These are phyloP conservation scores for Rattus rattus DNA, from an alignment of 2,113 vertebrate species.

Conservation along the genomic window DNA sequence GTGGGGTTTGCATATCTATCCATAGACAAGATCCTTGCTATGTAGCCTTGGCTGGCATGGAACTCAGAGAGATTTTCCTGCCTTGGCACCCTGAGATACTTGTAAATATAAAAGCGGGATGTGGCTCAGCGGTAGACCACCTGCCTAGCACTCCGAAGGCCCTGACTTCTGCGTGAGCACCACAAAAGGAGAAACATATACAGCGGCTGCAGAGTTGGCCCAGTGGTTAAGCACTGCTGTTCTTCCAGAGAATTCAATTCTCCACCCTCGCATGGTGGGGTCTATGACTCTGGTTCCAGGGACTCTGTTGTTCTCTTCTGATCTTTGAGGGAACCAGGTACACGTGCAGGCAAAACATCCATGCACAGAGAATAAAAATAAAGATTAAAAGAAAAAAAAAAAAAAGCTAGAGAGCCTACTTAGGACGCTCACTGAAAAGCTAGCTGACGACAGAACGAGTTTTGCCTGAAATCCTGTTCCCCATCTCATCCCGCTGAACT, in stretches of 20 bases:
- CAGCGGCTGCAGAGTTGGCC: background rate
- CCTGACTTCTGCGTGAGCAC: background rate
- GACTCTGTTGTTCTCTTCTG: background rate
- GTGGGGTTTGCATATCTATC: background rate
- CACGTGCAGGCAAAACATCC: background rate
- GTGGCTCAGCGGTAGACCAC: background rate
- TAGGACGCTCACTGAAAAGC: background rate
- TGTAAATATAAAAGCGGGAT: slow-evolving; percentile 24
- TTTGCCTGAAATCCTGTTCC: background rate
- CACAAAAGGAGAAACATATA: background rate
- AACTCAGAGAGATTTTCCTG: background rate
- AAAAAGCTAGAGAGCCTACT: background rate
- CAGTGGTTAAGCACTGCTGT: background rate
- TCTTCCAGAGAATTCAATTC: background rate
- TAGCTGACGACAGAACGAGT: background rate
- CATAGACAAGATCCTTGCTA: background rate
- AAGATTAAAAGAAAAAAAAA: background rate
- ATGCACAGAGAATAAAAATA: background rate
- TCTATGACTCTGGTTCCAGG: too few relatives aligned
- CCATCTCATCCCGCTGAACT: background rate
- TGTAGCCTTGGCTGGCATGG: background rate
- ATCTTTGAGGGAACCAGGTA: background rate
- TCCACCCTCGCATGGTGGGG: too few relatives aligned
- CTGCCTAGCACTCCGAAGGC: background rate
- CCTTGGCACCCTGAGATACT: slow-evolving; percentile 24